Conservation (phyloP, 2,888 invertebrate genomes). For the Phorcus lineatus region DNA sequence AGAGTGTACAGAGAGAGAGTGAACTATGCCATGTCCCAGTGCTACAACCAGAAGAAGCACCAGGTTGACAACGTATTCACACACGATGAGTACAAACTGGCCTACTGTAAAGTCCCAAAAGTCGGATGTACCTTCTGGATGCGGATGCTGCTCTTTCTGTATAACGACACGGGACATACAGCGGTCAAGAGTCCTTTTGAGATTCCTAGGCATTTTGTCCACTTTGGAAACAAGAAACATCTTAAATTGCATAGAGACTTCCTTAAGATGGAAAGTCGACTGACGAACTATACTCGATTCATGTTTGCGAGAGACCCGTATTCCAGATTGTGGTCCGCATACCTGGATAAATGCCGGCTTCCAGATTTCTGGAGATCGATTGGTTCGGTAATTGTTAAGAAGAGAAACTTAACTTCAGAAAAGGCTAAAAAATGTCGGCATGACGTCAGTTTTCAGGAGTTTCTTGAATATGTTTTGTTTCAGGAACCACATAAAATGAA, state of each 20-base stretch:
- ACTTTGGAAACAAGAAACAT: background rate
- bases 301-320: slow-evolving; percentile 39
- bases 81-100: background rate
- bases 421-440: slow-evolving; percentile 2
- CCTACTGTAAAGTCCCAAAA: slow-evolving; percentile 26
- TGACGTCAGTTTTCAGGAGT: slow-evolving; percentile 32
- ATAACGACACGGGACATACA: slow-evolving; percentile 30
- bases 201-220: slow-evolving; percentile 30
- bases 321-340: slow-evolving; percentile 41
- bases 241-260: background rate
- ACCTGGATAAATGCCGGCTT: slow-evolving; percentile 42
- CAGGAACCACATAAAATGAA: slow-evolving; percentile 7
- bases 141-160: slow-evolving; percentile 36
- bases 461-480: slow-evolving; percentile 23
- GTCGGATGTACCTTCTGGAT: slow-evolving; percentile 44
- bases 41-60: too few relatives aligned
- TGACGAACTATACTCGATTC: slow-evolving; percentile 15
- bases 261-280: background rate
- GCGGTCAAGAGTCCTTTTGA: slow-evolving; percentile 30
- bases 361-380: slow-evolving; percentile 38
- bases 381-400: background rate
- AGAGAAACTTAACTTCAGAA: background rate
- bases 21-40: too few relatives aligned
- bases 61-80: background rate
- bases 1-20: too few relatives aligned